Percentiles rank a stretch among this genome's conserved stretches.
Evolutionary conservation across 2,888 invertebrate genomes (phyloP).

Genomic region (Prosopocoilus inquinatus): DNA sequence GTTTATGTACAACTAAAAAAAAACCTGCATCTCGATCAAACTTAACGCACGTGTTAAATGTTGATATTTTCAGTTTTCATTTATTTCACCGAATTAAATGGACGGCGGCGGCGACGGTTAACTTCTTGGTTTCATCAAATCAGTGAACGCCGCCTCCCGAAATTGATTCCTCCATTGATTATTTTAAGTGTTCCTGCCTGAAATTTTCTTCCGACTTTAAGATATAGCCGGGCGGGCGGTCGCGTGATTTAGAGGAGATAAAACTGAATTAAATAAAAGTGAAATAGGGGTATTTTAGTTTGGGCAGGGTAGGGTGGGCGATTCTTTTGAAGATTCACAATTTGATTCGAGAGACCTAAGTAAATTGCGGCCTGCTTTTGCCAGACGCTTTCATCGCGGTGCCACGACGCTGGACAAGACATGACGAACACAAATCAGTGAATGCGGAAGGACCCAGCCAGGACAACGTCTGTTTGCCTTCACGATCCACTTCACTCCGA

Average conservation of each 20-base stretch:
- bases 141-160: background rate
- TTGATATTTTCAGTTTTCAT: no score
- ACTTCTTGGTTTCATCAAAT: background rate
- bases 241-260: slow-evolving; percentile 33
- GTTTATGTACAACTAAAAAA: no score
- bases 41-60: no score
- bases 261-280: slow-evolving; percentile 49
- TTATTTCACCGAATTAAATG: no score
- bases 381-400: slow-evolving; percentile 37
- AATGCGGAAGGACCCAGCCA: slow-evolving; percentile 19
- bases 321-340: slow-evolving; percentile 51
- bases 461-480: slow-evolving; percentile 36
- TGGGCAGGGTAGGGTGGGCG: slow-evolving; percentile 26
- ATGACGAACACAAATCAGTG: slow-evolving; percentile 25
- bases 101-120: background rate
- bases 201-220: background rate
- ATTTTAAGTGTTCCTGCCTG: background rate
- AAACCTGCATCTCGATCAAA: no score
- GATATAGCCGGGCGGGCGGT: background rate
- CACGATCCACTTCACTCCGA: slow-evolving; percentile 34
- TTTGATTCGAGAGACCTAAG: slow-evolving; percentile 49
- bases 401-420: slow-evolving; percentile 17
- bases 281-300: slow-evolving; percentile 46
- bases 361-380: slow-evolving; percentile 50
- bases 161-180: background rate